phyloP scores from a whole-genome alignment of 2,113 vertebrate species.

The Lontra canadensis region DNA sequence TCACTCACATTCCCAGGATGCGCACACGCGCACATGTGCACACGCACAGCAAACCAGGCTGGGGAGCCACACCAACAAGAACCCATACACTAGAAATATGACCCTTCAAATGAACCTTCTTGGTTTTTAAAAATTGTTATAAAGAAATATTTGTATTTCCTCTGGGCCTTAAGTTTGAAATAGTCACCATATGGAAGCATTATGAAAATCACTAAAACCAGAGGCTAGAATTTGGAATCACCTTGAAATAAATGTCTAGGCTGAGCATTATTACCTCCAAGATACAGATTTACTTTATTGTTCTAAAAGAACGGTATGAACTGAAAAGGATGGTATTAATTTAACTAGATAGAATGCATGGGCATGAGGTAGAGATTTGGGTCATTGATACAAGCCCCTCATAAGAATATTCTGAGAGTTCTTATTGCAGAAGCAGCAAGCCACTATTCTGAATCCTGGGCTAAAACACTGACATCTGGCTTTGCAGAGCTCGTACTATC shows the following conservation, averaged over 20 bases:
- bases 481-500: rapidly evolving
- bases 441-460: neutral
- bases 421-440: neutral
- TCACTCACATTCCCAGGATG: neutral
- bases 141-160: neutral
- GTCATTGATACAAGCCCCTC: neutral
- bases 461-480: neutral
- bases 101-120: neutral
- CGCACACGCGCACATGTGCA: rapidly evolving
- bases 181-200: neutral
- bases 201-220: neutral
- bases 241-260: neutral
- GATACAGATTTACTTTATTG: neutral
- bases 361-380: neutral
- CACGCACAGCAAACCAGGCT: neutral
- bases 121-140: neutral
- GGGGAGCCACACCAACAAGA: neutral
- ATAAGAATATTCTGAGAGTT: neutral
- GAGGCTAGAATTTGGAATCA: neutral
- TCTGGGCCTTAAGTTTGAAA: neutral
- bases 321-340: neutral
- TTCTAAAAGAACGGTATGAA: neutral
- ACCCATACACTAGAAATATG: neutral
- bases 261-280: neutral
- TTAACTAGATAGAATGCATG: neutral